These are phyloP conservation scores for Litocranius walleri DNA, from an alignment of 2,113 vertebrate genomes.

Conservation along the genomic window DNA sequence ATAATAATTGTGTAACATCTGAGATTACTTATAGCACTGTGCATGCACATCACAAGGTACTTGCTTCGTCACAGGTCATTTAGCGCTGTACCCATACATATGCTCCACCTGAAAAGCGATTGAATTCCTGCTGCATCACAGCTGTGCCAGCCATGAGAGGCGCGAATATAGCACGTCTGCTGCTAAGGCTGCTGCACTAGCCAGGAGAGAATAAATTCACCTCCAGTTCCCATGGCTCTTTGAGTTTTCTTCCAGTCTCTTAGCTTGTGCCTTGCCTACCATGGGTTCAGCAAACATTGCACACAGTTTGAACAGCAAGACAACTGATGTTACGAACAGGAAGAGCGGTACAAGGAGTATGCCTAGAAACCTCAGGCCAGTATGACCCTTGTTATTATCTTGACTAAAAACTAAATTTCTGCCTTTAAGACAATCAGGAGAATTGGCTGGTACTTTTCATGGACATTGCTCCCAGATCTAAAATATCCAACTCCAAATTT, in stretches of 20 bases:
- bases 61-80: background rate
- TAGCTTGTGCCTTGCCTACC: background rate
- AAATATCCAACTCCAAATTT: background rate
- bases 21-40: background rate
- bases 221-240: background rate
- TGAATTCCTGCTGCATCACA: background rate
- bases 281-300: rapidly evolving
- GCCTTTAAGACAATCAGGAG: background rate
- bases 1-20: background rate
- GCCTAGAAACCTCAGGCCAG: background rate
- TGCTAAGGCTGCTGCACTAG: background rate
- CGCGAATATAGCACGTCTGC: background rate
- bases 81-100: background rate
- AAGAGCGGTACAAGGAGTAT: background rate
- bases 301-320: background rate
- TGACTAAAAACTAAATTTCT: background rate
- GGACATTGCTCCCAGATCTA: background rate
- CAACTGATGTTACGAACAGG: background rate
- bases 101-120: rapidly evolving
- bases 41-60: background rate
- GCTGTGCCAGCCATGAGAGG: background rate
- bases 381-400: background rate
- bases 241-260: background rate
- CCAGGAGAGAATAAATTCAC: background rate
- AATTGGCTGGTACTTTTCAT: background rate